Percentiles rank a stretch among this genome's conserved stretches.
phyloP scores from a whole-genome alignment of 2,888 invertebrate genomes.

The Acleris cristana region DNA sequence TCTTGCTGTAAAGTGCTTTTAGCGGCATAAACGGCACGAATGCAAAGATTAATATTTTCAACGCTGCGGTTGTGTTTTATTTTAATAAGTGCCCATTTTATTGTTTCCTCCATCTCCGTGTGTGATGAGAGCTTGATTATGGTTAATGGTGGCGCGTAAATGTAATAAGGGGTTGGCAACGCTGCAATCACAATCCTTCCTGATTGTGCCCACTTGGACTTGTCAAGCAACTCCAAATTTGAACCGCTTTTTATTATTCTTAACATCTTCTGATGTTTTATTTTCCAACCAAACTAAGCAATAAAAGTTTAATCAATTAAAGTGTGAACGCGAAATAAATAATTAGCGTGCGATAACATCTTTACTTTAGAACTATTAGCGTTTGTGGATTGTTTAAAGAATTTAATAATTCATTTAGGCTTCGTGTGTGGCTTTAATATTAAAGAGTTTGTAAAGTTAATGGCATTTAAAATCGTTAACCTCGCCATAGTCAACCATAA shows the following conservation, averaged over 20 bases:
- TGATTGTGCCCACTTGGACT: constrained; percentile 63
- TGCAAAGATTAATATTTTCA: neutral
- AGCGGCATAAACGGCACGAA: too few species aligned
- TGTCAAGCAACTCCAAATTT: constrained; percentile 62
- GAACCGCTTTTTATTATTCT: constrained; percentile 50
- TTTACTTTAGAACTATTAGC: constrained; percentile 44
- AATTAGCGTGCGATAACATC: constrained; percentile 43
- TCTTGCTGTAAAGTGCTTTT: too few species aligned
- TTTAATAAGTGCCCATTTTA: constrained; percentile 65
- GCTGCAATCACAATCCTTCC: constrained; percentile 67
- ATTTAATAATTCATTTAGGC: constrained; percentile 24
- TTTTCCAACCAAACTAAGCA: constrained; percentile 34
- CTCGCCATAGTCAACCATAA: constrained; percentile 21
- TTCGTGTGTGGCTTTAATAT: constrained; percentile 41
- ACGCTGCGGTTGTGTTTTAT: constrained; percentile 48
- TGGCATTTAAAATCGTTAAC: constrained; percentile 30
- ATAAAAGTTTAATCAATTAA: constrained; percentile 40
- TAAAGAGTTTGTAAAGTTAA: constrained; percentile 27
- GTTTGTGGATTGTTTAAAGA: constrained; percentile 28
- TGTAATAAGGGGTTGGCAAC: constrained; percentile 72
- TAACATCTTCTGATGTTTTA: constrained; percentile 34
- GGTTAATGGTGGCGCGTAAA: constrained; percentile 75
- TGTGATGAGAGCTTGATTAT: constrained; percentile 76
- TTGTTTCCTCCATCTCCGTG: constrained; percentile 72
- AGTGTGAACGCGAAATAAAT: constrained; percentile 45